Conservation (phyloP, 2,113 vertebrate genomes). For the Macrotus californicus region DNA sequence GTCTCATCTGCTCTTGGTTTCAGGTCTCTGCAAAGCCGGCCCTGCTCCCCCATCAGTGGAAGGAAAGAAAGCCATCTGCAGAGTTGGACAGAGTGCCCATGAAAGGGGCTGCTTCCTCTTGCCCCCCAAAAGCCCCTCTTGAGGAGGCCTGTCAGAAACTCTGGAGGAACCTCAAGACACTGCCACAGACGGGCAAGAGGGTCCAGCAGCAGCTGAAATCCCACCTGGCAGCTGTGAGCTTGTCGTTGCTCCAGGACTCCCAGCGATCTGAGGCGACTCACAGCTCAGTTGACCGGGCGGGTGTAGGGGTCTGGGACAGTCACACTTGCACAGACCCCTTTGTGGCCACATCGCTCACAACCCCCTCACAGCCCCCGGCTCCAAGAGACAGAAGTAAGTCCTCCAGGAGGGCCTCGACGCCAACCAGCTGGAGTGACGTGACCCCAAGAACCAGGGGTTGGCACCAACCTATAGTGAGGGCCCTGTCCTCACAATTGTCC, state of each 20-base stretch:
- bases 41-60: accelerated
- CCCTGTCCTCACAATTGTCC: not conserved
- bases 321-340: accelerated
- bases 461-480: not conserved
- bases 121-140: not conserved
- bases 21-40: not conserved
- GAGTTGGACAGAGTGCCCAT: accelerated
- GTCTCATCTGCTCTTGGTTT: not conserved
- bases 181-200: not conserved
- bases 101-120: accelerated
- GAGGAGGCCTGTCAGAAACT: not conserved
- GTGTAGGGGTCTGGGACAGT: accelerated
- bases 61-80: not conserved
- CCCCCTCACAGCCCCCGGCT: not conserved
- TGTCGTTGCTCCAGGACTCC: accelerated
- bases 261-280: accelerated
- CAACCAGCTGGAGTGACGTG: not conserved
- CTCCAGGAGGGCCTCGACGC: not conserved
- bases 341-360: accelerated
- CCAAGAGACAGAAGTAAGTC: not conserved
- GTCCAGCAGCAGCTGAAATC: not conserved
- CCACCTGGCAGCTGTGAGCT: not conserved
- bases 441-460: not conserved
- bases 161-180: slow-evolving; percentile 42
- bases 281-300: accelerated